Evolutionary conservation across 1,140 invertebrate species (phyloP).

Genomic region (Ectropis grisescens): DNA sequence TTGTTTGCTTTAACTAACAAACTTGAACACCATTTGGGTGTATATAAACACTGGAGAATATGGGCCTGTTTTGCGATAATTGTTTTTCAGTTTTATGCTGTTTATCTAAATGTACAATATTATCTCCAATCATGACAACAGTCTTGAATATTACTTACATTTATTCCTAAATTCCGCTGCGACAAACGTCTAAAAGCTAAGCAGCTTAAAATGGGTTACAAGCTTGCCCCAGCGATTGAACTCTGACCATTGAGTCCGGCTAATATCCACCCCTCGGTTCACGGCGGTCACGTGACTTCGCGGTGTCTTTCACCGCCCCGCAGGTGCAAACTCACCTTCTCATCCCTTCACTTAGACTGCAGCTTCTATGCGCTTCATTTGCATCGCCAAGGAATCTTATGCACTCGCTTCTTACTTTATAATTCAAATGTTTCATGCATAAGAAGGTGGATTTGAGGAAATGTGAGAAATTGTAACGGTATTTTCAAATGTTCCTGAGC

Average conservation of each 20-base stretch:
- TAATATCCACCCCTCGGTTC: slow-evolving; percentile 2
- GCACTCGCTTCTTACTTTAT: slow-evolving; percentile 59
- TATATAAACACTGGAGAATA: not conserved
- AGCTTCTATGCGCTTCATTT: slow-evolving; percentile 44
- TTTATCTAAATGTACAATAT: too few relatives aligned
- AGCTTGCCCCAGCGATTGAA: too few relatives aligned
- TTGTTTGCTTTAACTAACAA: slow-evolving; percentile 26
- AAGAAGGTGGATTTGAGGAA: slow-evolving; percentile 40
- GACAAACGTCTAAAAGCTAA: too few relatives aligned
- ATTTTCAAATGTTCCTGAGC: slow-evolving; percentile 17
- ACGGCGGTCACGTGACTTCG: not conserved
- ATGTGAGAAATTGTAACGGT: slow-evolving; percentile 67
- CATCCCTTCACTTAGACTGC: slow-evolving; percentile 16
- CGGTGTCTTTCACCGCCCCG: too few relatives aligned
- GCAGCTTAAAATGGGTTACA: too few relatives aligned
- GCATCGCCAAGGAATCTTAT: slow-evolving; percentile 55
- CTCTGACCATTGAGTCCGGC: slow-evolving; percentile 10
- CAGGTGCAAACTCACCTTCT: slow-evolving; percentile 24
- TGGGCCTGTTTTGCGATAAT: too few relatives aligned
- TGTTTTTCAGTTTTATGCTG: too few relatives aligned
- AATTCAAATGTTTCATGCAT: slow-evolving; percentile 58
- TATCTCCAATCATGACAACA: too few relatives aligned
- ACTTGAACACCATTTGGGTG: slow-evolving; percentile 13
- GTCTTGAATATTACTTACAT: too few relatives aligned
- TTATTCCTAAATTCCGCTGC: too few relatives aligned